Evolutionary conservation across 1,140 invertebrate species (phyloP), one percentile per base, ranked within the genome.

Genomic region (Drosophila funebris): DNA sequence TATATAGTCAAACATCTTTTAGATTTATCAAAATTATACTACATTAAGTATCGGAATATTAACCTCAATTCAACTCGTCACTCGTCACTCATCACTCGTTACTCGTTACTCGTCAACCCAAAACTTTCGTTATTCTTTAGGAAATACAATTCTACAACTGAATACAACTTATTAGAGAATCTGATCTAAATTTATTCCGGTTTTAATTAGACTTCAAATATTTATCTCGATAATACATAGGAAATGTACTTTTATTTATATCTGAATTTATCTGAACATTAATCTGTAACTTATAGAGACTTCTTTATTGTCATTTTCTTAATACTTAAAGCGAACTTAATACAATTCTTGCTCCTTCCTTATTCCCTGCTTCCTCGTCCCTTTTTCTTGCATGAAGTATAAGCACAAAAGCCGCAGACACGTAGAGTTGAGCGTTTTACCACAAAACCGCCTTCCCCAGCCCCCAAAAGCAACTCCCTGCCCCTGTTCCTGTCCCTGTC

Each of bases 381-480:
- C 3, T 18, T 7, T 6, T 18, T 7, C 24, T 18, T 43, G 7
- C 14, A 16, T 20, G 18, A 44, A 31, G 20, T 50, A 22, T 48
- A 61, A 61, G 43, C n/a, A 31, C 43, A 61, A 61, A 61, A 61
- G 57, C 82, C 82, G 75, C 82, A 87, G 61, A 85, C 82, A 87
- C 82, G 82, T 87, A 78, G 78, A 88, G 52, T 76, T 73, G 57
- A 63, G 71, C 82, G 82, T 87, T 87, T 87, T 87, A 88, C 82
- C 82, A 84, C 82, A 70, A 76, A 85, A 78, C 27, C 48, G 13
- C 24, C 48, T 52, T 14, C 29, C 14, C 4, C 24, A 2, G 2
- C 5, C 11, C 24, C n/a, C 2, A 2, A 13, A 36, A 48, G 54
- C 57, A 46, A 60, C 27, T 31, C 57, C 31, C 31, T 39, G 14